Base-by-base conservation (phyloP, 2,113 vertebrate genomes). In the Gasterosteus aculeatus region DNA sequence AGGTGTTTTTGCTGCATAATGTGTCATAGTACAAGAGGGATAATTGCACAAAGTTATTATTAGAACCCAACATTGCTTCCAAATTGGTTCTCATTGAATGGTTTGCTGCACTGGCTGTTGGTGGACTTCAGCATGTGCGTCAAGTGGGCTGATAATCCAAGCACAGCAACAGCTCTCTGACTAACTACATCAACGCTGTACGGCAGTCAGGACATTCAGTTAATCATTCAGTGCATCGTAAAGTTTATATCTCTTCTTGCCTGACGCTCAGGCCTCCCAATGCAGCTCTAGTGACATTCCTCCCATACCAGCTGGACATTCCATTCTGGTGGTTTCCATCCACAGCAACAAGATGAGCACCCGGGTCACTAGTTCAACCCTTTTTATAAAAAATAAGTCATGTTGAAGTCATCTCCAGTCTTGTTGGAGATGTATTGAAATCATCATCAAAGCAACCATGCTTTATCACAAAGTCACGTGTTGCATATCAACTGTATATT, bases 281-380 rank as follows among this genome's bases (percentile, higher is more conserved):
- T 69, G 57, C 83, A 80, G 58, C 68, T 76, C 56, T 11, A 5
- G 58, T 79, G 75, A 79, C 83, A 89, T 91, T 89, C 85, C 77
- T 84, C 57, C 72, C 72, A n/a, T 86, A 69, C 79, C 84, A 85
- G 75, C 78, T 82, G 82, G 84, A 86, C 83, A 90, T 90, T 90
- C 86, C 87, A 83, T 77, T 72, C 78, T 72, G 71, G 71, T 64
- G 47, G 63, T 39, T 12, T 69, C 72, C 69, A 41, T 75, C 66
- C 47, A 77, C 79, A 14, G 59, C 4, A 31, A 80, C 84, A 78
- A 71, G 73, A 75, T 81, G 62, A 74, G 68, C 38, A 57, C 49
- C 59, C 38, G 46, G 19, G 71, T 73, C 58, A 69, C 74, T 26
- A 38, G 31, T 74, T 63, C 2, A 75, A 42, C 33, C 53, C 69